These are phyloP conservation scores for Nothoprocta perdicaria DNA, from an alignment of 2,113 vertebrate species.

Conservation along the genomic window DNA sequence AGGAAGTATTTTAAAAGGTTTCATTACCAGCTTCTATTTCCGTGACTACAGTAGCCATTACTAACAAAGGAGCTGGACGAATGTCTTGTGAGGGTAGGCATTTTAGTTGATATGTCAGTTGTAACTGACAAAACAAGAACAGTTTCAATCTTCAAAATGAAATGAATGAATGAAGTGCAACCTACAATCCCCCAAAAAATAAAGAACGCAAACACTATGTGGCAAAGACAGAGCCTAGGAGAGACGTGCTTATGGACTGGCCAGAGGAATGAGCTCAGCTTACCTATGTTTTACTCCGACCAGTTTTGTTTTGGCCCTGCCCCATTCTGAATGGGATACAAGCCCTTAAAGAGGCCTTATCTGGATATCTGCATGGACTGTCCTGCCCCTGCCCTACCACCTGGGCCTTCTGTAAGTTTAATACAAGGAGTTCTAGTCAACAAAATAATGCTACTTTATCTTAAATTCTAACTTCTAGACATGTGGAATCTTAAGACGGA, in stretches of 20 bases:
- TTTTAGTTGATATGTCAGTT: too few species aligned
- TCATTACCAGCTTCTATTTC: too few species aligned
- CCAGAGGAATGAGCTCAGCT: accelerated
- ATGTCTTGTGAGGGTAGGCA: too few species aligned
- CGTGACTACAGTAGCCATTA: too few species aligned
- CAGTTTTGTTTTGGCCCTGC: background rate
- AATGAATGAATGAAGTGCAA: background rate
- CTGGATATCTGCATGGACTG: accelerated
- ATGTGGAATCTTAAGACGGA: background rate
- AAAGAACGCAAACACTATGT: background rate
- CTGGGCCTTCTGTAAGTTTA: background rate
- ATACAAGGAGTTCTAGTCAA: background rate
- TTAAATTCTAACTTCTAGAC: background rate
- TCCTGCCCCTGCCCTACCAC: background rate
- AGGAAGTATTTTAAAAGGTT: too few species aligned
- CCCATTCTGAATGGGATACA: background rate
- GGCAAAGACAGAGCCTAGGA: background rate
- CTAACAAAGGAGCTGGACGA: too few species aligned
- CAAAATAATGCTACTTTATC: background rate
- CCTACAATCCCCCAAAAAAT: background rate
- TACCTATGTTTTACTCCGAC: background rate
- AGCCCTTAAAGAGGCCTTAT: background rate
- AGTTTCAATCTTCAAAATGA: background rate
- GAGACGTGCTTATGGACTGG: background rate
- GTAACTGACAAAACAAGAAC: background rate